phyloP scores from a whole-genome alignment of 2,113 vertebrate genomes.

The Albula goreensis region DNA sequence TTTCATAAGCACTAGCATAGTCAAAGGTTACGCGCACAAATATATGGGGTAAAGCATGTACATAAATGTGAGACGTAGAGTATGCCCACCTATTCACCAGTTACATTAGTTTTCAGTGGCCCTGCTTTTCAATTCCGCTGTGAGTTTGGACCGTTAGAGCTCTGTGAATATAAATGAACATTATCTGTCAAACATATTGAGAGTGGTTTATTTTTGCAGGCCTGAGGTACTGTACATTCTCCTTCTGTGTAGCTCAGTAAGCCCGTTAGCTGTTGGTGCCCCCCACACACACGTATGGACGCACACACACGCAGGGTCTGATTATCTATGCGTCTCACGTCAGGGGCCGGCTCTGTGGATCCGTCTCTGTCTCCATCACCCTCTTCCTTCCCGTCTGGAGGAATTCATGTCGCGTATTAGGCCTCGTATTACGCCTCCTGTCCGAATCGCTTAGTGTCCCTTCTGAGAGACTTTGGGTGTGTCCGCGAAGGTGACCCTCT shows the following conservation, averaged over 20 bases:
- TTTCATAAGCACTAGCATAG: background rate
- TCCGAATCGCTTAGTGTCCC: constrained; percentile 46
- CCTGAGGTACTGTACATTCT: constrained; percentile 16
- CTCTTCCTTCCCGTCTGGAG: background rate
- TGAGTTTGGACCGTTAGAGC: no score
- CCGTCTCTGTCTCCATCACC: background rate
- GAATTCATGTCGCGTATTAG: background rate
- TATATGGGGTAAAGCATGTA: no score
- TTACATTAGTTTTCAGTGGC: no score
- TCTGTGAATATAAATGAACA: no score
- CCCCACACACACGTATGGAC: background rate
- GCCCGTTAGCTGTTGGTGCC: constrained; percentile 15
- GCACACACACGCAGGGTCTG: background rate
- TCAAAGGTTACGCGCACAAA: no score
- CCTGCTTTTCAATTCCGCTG: no score
- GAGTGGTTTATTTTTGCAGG: no score
- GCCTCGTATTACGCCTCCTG: constrained; percentile 24
- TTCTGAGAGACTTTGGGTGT: constrained; percentile 29
- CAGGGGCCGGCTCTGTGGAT: background rate
- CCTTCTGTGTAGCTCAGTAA: constrained; percentile 1
- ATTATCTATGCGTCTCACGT: background rate
- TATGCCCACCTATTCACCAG: no score
- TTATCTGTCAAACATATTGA: no score
- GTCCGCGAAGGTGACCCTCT: constrained; percentile 50
- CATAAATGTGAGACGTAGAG: no score